Percentiles rank a stretch among this genome's conserved stretches.
These are phyloP conservation scores for Bombus terrestris DNA, from an alignment of 1,140 invertebrate genomes.

Conservation along the genomic window DNA sequence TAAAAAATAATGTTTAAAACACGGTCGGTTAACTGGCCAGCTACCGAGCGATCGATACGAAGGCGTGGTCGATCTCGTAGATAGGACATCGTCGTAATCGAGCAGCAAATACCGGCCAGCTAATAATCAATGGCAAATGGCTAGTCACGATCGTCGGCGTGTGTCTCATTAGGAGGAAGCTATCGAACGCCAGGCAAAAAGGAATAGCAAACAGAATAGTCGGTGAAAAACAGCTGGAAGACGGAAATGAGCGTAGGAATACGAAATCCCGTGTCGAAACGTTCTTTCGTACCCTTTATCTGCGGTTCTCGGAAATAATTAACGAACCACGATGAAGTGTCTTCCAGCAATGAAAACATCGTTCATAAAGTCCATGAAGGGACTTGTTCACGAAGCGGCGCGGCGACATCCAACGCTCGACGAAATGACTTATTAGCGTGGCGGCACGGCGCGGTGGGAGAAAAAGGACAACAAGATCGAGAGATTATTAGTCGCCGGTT, in stretches of 20 bases:
- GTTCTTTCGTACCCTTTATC: neutral
- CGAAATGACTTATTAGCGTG: slow-evolving; percentile 68
- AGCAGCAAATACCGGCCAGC: neutral
- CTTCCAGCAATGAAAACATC: slow-evolving; percentile 65
- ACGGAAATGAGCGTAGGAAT: slow-evolving; percentile 9
- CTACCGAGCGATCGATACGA: neutral
- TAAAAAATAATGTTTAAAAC: too few relatives aligned
- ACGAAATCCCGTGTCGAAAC: slow-evolving; percentile 30
- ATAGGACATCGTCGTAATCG: neutral
- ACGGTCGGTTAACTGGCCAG: too few relatives aligned
- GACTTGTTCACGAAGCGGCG: slow-evolving; percentile 60
- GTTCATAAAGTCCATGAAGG: slow-evolving; percentile 53
- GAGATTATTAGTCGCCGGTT: slow-evolving; percentile 59
- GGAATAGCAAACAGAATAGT: slow-evolving; percentile 20
- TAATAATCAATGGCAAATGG: slow-evolving; percentile 1
- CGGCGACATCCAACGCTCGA: slow-evolving; percentile 66
- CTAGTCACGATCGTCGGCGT: slow-evolving; percentile 12
- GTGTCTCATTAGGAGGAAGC: neutral
- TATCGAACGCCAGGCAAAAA: neutral
- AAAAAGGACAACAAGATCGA: slow-evolving; percentile 62
- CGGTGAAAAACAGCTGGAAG: neutral
- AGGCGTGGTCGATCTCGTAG: slow-evolving; percentile 14
- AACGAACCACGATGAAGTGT: slow-evolving; percentile 61
- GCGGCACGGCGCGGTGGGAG: slow-evolving; percentile 29
- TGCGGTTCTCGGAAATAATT: slow-evolving; percentile 62